Base-by-base conservation (phyloP, 2,113 vertebrate species). In the Asarcornis scutulata region DNA sequence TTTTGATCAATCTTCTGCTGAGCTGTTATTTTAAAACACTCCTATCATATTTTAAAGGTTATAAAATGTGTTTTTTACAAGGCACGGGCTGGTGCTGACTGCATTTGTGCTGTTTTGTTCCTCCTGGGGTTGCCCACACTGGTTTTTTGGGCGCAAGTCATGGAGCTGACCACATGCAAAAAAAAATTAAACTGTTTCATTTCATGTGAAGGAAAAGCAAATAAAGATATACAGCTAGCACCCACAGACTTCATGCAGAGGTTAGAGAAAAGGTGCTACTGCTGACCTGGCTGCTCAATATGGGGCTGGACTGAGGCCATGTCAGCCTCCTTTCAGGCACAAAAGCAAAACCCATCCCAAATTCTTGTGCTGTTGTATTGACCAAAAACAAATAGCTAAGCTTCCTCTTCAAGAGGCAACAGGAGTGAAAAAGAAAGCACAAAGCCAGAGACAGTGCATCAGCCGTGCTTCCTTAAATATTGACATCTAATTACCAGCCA, bases 1-100 rank as follows among this genome's bases (percentile, higher is more conserved):
- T 68, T 95, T 88, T 79, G 48, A 83, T 80, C 58, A 76, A 36
- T 72, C 25, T 67, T 89, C 82, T 83, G 59, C 63, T 42, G 13
- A 88, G 15, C 7, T 13, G 42, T 59, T 79, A 73, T 86, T 93
- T 90, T 81, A 84, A 83, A 46, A 34, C 46, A 67, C 10, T 55
- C 83, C 31, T 58, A 3, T 36, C 63, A 83, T 58, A 36, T 55
- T 13, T 77, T 44, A 71, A 53, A 44, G 68, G 11, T 74, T 88
- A 81, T 55, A 84, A 67, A 82, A 58, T 5, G 8, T 29, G n/a
- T 20, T 76, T 90, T 94, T 74, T 86, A 44, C 25, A 83, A 80
- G 16, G 16, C 27, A 23, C 46, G 31, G 34, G 20, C 50, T 73
- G 72, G 31, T 59, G 9, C 40, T 82, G 73, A 11, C 40, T 42